Evolutionary conservation across 2,888 invertebrate species (phyloP).

Genomic region (Mythimna ferrago): DNA sequence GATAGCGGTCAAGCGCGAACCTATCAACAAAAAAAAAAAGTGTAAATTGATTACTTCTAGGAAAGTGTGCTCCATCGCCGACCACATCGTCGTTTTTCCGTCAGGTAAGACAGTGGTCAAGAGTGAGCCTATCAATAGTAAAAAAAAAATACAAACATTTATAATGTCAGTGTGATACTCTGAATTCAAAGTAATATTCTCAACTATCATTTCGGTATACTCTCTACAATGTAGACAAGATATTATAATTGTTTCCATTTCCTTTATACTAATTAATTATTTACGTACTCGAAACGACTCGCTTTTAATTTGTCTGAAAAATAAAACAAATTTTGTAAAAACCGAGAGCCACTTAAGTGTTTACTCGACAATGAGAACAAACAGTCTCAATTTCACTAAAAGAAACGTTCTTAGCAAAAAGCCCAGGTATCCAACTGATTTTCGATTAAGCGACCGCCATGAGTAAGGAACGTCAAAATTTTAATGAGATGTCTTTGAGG

Average conservation of each 20-base stretch:
- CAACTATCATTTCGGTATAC: neutral
- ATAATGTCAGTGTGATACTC: neutral
- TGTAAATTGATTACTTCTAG: no score
- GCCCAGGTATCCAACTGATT: conserved; percentile 32
- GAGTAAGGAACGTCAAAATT: conserved; percentile 60
- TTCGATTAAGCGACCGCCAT: conserved; percentile 50
- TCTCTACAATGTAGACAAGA: neutral
- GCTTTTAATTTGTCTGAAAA: neutral
- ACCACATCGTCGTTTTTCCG: no score
- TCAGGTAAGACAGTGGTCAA: no score
- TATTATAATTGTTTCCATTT: neutral
- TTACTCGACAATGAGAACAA: conserved; percentile 1
- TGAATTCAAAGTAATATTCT: neutral
- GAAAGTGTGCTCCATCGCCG: no score
- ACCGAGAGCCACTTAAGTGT: neutral
- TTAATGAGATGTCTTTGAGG: conserved; percentile 66
- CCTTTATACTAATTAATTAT: conserved; percentile 3
- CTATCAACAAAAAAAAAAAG: no score
- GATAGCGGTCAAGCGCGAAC: no score
- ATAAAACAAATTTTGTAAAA: neutral
- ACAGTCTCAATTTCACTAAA: conserved; percentile 25
- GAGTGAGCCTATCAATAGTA: no score
- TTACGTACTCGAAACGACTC: conserved; percentile 3
- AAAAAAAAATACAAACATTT: no score
- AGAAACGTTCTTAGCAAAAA: conserved; percentile 2